Evolutionary conservation across 2,113 vertebrate genomes (phyloP), one percentile per base, ranked within the genome.

Genomic region (Vimba vimba): DNA sequence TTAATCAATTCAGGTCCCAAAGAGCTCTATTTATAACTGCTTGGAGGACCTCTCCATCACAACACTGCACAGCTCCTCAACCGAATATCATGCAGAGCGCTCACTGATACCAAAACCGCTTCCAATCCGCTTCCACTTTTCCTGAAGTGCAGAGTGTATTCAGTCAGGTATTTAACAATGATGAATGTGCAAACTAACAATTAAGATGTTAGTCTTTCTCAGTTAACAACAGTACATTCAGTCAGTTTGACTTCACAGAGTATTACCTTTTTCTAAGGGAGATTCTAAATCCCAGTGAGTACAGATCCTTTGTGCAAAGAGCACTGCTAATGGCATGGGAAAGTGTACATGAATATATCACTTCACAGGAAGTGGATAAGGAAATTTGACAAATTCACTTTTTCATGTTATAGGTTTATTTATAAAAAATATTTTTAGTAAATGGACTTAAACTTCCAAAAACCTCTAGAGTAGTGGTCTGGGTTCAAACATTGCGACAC

Each of bases 1-100:
- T 93, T 92, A 92, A 93, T 94, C 92, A 91, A 92, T 93, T 93
- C 90, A 91, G 86, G 84, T 86, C 84, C 84, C 87, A 91, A 90
- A 94, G 85, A 89, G 88, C 71, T 90, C 87, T 91, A 92, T 92
- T 91, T 93, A 93, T 89, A 92, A 33, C 50, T 9, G 36, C 25
- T 3, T 45, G 21, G 71, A 78, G 81, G 75, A 80, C 66, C 77
- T 75, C 74, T 75, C 55, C 11, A 71, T 55, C 15, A 76, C 27
- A 83, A 83, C 71, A 73, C 12, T 4, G 7, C 47, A 66, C 60
- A 60, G 52, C 45, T 80, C 77, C 60, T 45, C 43, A 69, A 8
- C 84, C 0, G 6, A 17, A 73, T 25, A 73, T 52, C 60, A 30
- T n/a, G 57, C 57, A 27, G 50, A 62, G 52, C 15, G 10, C 57